phyloP scores from a whole-genome alignment of 2,888 invertebrate genomes.

The Harpalus rubripes region DNA sequence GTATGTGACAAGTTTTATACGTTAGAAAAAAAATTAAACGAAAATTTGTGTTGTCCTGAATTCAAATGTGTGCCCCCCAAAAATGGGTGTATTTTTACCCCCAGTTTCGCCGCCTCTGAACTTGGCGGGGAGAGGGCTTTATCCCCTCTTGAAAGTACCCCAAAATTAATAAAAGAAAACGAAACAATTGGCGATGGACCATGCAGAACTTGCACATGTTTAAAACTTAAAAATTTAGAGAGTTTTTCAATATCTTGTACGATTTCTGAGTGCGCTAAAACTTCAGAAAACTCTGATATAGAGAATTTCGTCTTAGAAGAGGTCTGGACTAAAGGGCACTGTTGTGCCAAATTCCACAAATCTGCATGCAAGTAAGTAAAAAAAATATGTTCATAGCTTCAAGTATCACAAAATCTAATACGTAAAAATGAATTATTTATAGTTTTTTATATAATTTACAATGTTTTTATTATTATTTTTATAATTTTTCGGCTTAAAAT shows the following conservation, averaged over 20 bases:
- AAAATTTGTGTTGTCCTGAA: slow-evolving; percentile 82
- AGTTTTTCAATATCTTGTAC: slow-evolving; percentile 76
- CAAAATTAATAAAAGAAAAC: slow-evolving; percentile 4
- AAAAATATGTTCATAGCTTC: background rate
- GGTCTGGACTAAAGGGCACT: slow-evolving; percentile 80
- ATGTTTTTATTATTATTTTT: too few species aligned
- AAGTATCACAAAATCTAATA: background rate
- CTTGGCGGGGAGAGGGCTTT: slow-evolving; percentile 80
- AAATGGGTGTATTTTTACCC: slow-evolving; percentile 83
- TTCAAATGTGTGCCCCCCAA: slow-evolving; percentile 84
- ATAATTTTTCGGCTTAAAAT: too few species aligned
- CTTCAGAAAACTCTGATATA: slow-evolving; percentile 76
- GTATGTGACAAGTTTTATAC: slow-evolving; percentile 82
- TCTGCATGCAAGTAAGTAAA: slow-evolving; percentile 80
- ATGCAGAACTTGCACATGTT: slow-evolving; percentile 83
- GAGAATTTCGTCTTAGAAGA: slow-evolving; percentile 81
- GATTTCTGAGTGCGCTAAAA: slow-evolving; percentile 78
- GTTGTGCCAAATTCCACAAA: slow-evolving; percentile 82
- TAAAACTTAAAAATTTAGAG: background rate
- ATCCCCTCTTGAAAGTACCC: slow-evolving; percentile 22
- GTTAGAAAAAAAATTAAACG: slow-evolving; percentile 73
- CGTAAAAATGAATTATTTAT: too few species aligned
- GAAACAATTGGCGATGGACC: slow-evolving; percentile 80
- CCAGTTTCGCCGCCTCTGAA: slow-evolving; percentile 79
- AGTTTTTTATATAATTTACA: too few species aligned